phyloP scores from a whole-genome alignment of 2,113 vertebrate species.

The Platichthys flesus region DNA sequence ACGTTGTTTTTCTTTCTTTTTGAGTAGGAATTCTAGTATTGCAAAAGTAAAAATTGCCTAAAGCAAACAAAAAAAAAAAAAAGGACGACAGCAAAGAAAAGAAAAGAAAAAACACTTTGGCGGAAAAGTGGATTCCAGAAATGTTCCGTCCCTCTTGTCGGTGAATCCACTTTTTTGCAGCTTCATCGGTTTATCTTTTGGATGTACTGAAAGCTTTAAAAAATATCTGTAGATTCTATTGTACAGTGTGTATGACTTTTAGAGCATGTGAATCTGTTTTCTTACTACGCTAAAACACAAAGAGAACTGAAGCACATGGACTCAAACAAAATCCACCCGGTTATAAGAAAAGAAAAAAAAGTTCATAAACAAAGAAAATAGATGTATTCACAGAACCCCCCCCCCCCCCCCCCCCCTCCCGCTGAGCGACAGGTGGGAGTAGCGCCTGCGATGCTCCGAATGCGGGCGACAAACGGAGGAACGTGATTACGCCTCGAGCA shows the following conservation, averaged over 20 bases:
- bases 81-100: conserved; percentile 13
- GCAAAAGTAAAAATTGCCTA: conserved; percentile 40
- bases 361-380: conserved; percentile 1
- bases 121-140: conserved; percentile 52
- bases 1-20: conserved; percentile 43
- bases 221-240: conserved; percentile 81
- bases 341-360: conserved; percentile 19
- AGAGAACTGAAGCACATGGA: conserved; percentile 75
- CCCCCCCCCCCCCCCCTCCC: conserved; percentile 3
- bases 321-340: conserved; percentile 36
- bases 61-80: conserved; percentile 43
- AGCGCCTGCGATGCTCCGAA: not conserved
- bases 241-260: conserved; percentile 84
- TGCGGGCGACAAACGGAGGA: conserved; percentile 24
- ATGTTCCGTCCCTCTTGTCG: conserved; percentile 11
- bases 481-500: conserved; percentile 51
- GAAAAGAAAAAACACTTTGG: conserved; percentile 22
- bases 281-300: conserved; percentile 78
- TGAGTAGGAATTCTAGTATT: conserved; percentile 53
- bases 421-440: conserved; percentile 13
- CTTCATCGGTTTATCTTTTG: conserved; percentile 59
- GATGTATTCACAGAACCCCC: conserved; percentile 40
- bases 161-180: conserved; percentile 38
- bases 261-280: conserved; percentile 83
- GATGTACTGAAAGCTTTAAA: conserved; percentile 82